phyloP scores from a whole-genome alignment of 2,797 vertebrate species.

The Pseudocheirus occidentalis region DNA sequence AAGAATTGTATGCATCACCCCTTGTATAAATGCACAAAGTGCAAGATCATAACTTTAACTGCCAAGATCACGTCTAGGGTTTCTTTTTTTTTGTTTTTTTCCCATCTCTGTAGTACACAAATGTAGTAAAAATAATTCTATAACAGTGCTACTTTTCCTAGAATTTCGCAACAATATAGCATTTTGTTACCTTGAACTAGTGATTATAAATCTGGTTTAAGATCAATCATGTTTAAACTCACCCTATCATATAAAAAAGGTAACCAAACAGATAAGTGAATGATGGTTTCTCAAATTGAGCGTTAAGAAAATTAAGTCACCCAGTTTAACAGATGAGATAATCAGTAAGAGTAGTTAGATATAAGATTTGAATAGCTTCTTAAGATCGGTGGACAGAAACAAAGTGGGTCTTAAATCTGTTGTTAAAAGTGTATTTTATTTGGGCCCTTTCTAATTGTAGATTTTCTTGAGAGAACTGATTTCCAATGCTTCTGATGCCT shows the following conservation, averaged over 20 bases:
- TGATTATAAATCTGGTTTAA: neutral
- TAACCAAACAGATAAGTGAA: neutral
- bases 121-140: neutral
- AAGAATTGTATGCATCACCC: conserved; percentile 60
- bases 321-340: neutral
- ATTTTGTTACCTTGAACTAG: neutral
- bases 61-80: neutral
- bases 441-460: conserved; percentile 81
- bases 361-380: neutral
- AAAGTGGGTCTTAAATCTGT: conserved; percentile 34
- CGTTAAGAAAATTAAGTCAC: conserved; percentile 3
- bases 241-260: neutral
- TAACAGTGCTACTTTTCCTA: neutral
- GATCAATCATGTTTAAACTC: neutral
- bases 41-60: neutral
- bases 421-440: conserved; percentile 46
- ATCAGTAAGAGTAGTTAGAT: neutral
- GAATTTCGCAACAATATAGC: neutral
- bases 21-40: neutral
- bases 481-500: conserved; percentile 98
- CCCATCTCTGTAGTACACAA: neutral
- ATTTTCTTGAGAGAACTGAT: conserved; percentile 99
- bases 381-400: conserved; percentile 9
- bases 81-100: neutral
- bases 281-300: neutral